These are phyloP conservation scores for Papilio polytes DNA, from an alignment of 1,140 invertebrate genomes.

Conservation along the genomic window DNA sequence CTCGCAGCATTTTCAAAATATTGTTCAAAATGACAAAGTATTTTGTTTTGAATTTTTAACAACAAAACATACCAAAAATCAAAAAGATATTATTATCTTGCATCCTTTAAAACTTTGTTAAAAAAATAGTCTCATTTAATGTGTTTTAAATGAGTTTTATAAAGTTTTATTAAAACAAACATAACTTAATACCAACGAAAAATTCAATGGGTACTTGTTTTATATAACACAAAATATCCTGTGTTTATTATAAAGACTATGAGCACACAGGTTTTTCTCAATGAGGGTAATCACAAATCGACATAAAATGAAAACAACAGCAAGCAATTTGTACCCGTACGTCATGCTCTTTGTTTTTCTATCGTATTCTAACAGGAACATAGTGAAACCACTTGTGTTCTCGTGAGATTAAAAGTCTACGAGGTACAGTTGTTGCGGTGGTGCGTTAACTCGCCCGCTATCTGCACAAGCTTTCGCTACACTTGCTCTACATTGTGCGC, in stretches of 20 bases:
- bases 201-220: too few species aligned
- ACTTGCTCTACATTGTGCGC: slow-evolving; percentile 9
- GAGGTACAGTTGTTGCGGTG: slow-evolving; percentile 36
- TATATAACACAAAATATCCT: neutral
- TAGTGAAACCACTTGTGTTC: slow-evolving; percentile 30
- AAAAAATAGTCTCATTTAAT: neutral
- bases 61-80: neutral
- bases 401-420: slow-evolving; percentile 40
- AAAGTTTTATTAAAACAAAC: too few species aligned
- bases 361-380: slow-evolving; percentile 23
- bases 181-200: too few species aligned
- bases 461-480: slow-evolving; percentile 31
- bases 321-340: slow-evolving; percentile 22
- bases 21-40: neutral
- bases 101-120: neutral
- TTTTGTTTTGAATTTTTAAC: slow-evolving; percentile 6
- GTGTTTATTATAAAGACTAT: neutral
- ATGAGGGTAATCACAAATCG: slow-evolving; percentile 4
- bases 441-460: slow-evolving; percentile 32
- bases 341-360: slow-evolving; percentile 11
- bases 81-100: neutral
- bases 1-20: neutral
- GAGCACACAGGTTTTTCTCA: neutral
- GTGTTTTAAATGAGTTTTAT: too few species aligned
- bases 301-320: slow-evolving; percentile 17